A percentile compares a stretch with the other conserved stretches of the same genome.
Evolutionary conservation across 2,888 invertebrate species (phyloP).

Genomic region (Eurytoma californica): DNA sequence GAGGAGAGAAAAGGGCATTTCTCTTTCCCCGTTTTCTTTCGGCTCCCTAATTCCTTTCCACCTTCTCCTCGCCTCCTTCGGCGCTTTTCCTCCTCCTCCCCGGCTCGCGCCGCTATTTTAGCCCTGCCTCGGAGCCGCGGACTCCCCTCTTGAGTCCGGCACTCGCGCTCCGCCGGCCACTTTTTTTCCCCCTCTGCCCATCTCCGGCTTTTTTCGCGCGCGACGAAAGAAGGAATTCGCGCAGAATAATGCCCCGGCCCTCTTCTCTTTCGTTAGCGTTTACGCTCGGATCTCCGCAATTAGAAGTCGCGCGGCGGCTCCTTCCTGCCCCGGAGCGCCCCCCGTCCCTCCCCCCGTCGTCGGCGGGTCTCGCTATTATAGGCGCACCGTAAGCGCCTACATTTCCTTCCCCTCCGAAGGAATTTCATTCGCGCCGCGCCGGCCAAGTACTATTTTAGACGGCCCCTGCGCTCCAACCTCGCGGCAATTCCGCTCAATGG

Average conservation of each 20-base stretch:
- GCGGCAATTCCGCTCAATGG: slow-evolving; percentile 31
- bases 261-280: slow-evolving; percentile 48
- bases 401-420: slow-evolving; percentile 15
- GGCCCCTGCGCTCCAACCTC: slow-evolving; percentile 19
- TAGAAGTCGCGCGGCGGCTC: slow-evolving; percentile 38
- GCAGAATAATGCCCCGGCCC: slow-evolving; percentile 44
- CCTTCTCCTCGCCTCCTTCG: not conserved
- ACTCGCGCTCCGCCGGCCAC: slow-evolving; percentile 23
- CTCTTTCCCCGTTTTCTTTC: slow-evolving; percentile 19
- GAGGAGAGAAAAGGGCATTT: slow-evolving; percentile 6
- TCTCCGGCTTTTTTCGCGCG: slow-evolving; percentile 32
- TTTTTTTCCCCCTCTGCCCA: slow-evolving; percentile 6
- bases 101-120: slow-evolving; percentile 24
- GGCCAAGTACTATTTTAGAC: slow-evolving; percentile 34
- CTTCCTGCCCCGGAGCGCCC: slow-evolving; percentile 1
- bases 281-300: slow-evolving; percentile 54
- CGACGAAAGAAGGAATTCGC: slow-evolving; percentile 49
- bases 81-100: slow-evolving; percentile 16
- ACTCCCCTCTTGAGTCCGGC: not conserved
- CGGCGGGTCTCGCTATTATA: slow-evolving; percentile 19
- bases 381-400: slow-evolving; percentile 14
- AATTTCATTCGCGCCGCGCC: slow-evolving; percentile 36
- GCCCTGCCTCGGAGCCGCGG: not conserved
- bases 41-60: slow-evolving; percentile 25
- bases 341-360: not conserved